Conservation (phyloP, 2,797 vertebrate species). For the Chlorospingus flavigularis region DNA sequence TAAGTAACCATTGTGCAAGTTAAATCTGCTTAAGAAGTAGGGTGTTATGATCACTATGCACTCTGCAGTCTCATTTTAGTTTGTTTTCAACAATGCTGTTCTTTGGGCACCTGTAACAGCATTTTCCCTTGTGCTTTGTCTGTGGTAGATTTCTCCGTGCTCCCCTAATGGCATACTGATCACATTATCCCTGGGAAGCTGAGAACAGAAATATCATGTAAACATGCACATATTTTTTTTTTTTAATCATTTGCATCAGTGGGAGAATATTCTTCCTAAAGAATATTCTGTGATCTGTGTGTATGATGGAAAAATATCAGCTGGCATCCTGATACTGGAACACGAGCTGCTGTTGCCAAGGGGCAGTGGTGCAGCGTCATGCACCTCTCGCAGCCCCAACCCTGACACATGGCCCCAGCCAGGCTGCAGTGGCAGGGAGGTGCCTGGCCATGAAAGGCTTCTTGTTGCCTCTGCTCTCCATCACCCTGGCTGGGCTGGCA, state of each 20-base stretch:
- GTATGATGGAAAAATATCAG: neutral
- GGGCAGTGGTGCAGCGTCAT: accelerated
- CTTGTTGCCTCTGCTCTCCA: neutral
- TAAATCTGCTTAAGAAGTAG: neutral
- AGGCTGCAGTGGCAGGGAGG: accelerated
- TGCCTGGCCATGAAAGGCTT: accelerated
- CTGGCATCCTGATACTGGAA: accelerated
- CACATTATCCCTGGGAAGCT: neutral
- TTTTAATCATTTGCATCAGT: neutral
- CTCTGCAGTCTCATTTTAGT: neutral
- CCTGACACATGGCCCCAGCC: neutral
- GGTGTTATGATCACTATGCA: neutral
- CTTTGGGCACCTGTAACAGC: neutral
- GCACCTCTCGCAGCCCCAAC: accelerated
- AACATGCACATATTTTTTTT: neutral
- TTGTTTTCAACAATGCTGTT: neutral
- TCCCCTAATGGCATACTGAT: neutral
- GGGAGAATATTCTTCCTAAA: neutral
- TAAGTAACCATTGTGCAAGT: neutral
- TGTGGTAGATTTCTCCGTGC: neutral
- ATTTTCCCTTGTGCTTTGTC: neutral
- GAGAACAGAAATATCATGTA: neutral
- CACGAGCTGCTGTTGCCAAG: accelerated
- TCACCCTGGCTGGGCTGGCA: neutral
- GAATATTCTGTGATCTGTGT: neutral